phyloP scores from a whole-genome alignment of 2,888 invertebrate genomes.

The Hypsopygia costalis region DNA sequence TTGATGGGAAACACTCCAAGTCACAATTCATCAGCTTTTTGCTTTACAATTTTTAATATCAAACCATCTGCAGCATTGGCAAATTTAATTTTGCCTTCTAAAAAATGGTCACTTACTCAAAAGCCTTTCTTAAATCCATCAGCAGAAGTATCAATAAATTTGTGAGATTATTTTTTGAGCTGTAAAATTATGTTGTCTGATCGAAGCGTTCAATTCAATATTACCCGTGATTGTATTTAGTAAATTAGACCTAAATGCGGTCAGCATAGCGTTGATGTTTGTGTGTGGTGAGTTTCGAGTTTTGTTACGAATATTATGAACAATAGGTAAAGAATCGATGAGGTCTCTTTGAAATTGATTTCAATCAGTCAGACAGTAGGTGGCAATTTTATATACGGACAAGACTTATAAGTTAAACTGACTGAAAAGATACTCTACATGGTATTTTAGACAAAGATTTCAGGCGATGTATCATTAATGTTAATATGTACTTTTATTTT shows the following conservation, averaged over 20 bases:
- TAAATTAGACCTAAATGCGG: rapidly evolving
- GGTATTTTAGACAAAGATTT: not conserved
- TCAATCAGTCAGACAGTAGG: slow-evolving; percentile 70
- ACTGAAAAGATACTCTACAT: slow-evolving; percentile 25
- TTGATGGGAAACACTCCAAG: slow-evolving; percentile 65
- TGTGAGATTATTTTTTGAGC: no score
- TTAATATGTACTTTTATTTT: no score
- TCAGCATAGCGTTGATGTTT: slow-evolving; percentile 9
- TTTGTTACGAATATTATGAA: slow-evolving; percentile 23
- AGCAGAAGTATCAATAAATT: no score
- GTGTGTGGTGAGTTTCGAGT: not conserved
- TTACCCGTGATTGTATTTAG: not conserved
- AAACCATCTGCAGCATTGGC: slow-evolving; percentile 42
- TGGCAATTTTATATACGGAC: slow-evolving; percentile 63
- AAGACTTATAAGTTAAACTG: slow-evolving; percentile 12
- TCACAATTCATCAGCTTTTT: slow-evolving; percentile 60
- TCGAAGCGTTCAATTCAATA: not conserved
- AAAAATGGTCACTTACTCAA: no score
- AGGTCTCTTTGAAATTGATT: slow-evolving; percentile 61
- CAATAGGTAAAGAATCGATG: slow-evolving; percentile 58
- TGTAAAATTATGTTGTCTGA: not conserved
- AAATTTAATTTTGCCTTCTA: slow-evolving; percentile 17
- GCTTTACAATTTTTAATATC: slow-evolving; percentile 51
- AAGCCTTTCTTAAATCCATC: no score
- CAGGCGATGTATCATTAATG: no score